Evolutionary conservation across 2,113 vertebrate species (phyloP), one percentile per base, ranked within the genome.

Genomic region (Elgaria multicarinata): DNA sequence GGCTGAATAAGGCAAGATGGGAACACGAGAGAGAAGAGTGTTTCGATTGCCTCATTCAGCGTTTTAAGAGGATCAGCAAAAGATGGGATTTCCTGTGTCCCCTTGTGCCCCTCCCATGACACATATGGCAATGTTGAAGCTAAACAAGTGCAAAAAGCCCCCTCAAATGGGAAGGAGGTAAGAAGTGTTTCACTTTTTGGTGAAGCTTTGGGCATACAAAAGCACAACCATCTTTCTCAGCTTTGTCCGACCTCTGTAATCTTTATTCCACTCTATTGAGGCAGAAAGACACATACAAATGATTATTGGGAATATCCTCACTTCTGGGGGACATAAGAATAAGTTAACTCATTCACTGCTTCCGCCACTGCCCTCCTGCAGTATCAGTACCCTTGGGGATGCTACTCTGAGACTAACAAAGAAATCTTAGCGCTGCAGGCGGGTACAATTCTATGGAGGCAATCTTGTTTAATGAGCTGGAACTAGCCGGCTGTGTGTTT

Each of bases 381-480:
- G 22, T 24, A n/a, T 67, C 28, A 53, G 36, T 44, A 55, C 10
- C 39, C 72, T 46, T 89, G 62, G 2, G 2, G 74, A 69, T 78
- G 67, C 58, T 77, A 93, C 16, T 46, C 5, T 0, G 79, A 85
- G 67, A 4, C 14, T 3, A 53, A 53, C 0, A 22, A 42, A 72
- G 82, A 5, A 85, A 90, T 13, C 0, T 22, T 62, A 50, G 74
- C 42, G 28, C 80, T 44, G 26, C 0, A 66, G 83, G 13, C 33
- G 66, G 76, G 62, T 46, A 64, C 62, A 84, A 20, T 33, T 87
- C 79, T 58, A 50, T 55, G 58, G 58, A 79, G 28, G 46, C 80
- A 42, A 55, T 76, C 46, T 36, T 83, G 79, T 67, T 78, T 83
- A 67, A 87, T 87, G 79, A 87, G 80, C 46, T n/a, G 90, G 76